A percentile compares a stretch with the other conserved stretches of the same genome.
phyloP scores from a whole-genome alignment of 1,140 invertebrate species.

The Hycleus cichorii region DNA sequence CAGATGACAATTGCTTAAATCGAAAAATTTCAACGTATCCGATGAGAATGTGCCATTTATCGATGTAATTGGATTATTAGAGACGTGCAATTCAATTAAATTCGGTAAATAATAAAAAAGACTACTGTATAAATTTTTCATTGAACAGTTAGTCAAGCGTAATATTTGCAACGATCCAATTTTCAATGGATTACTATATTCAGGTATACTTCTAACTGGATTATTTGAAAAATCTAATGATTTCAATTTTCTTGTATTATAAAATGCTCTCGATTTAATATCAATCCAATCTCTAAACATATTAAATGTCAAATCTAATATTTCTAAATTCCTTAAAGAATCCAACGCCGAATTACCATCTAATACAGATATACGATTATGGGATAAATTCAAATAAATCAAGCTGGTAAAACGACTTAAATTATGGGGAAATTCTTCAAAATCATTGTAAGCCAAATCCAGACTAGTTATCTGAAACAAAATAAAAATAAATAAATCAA shows the following conservation, averaged over 20 bases:
- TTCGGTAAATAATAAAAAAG: slow-evolving; percentile 46
- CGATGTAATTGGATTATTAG: slow-evolving; percentile 45
- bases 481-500: slow-evolving; percentile 6
- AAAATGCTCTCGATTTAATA: slow-evolving; percentile 33
- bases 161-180: slow-evolving; percentile 22
- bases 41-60: slow-evolving; percentile 45
- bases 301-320: slow-evolving; percentile 48
- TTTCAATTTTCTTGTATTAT: background rate
- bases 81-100: slow-evolving; percentile 46
- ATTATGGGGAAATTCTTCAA: slow-evolving; percentile 45
- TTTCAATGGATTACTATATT: slow-evolving; percentile 19
- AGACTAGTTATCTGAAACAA: slow-evolving; percentile 39
- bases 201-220: slow-evolving; percentile 17
- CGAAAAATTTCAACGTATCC: slow-evolving; percentile 45
- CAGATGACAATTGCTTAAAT: slow-evolving; percentile 50
- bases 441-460: slow-evolving; percentile 37
- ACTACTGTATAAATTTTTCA: slow-evolving; percentile 44
- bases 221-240: slow-evolving; percentile 9
- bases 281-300: slow-evolving; percentile 47
- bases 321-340: slow-evolving; percentile 42
- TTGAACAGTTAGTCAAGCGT: slow-evolving; percentile 41
- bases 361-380: slow-evolving; percentile 35
- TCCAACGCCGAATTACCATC: too few species aligned
- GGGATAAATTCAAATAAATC: slow-evolving; percentile 47
- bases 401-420: slow-evolving; percentile 42